Conservation (phyloP, 2,797 vertebrate genomes). For the Meriones psammophilus region DNA sequence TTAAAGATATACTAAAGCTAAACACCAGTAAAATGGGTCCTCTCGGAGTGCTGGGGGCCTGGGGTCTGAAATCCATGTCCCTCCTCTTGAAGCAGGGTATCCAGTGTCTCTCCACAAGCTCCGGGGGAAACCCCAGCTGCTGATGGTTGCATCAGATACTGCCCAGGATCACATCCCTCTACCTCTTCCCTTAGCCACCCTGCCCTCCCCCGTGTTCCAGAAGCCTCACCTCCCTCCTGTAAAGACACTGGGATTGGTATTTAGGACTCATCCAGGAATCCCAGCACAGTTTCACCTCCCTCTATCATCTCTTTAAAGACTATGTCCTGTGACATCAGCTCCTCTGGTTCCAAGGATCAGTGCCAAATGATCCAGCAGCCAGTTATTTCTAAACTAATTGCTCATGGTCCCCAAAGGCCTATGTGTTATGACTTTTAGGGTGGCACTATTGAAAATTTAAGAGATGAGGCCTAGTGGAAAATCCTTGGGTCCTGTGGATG, state of each 20-base stretch:
- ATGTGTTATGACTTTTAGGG: no score
- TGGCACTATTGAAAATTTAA: no score
- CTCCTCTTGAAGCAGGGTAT: background rate
- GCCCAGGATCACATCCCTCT: background rate
- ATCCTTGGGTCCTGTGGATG: background rate
- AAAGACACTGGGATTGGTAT: background rate
- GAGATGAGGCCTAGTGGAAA: background rate
- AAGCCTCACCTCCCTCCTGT: background rate
- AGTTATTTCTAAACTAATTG: background rate
- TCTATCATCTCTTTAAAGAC: background rate
- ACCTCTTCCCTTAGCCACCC: background rate
- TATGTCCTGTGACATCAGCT: background rate
- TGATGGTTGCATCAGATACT: background rate
- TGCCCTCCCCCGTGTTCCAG: background rate
- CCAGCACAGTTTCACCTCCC: background rate
- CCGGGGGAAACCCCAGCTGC: background rate
- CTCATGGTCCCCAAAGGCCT: no score
- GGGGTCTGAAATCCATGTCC: background rate
- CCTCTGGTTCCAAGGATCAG: background rate
- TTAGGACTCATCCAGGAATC: background rate
- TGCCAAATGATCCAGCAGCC: background rate
- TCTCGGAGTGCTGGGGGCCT: no score
- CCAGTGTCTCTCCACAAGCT: background rate
- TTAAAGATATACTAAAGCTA: background rate
- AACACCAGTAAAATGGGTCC: background rate